Percentiles rank a stretch among this genome's conserved stretches.
These are phyloP conservation scores for Passer montanus DNA, from an alignment of 2,113 vertebrate species.

Conservation along the genomic window DNA sequence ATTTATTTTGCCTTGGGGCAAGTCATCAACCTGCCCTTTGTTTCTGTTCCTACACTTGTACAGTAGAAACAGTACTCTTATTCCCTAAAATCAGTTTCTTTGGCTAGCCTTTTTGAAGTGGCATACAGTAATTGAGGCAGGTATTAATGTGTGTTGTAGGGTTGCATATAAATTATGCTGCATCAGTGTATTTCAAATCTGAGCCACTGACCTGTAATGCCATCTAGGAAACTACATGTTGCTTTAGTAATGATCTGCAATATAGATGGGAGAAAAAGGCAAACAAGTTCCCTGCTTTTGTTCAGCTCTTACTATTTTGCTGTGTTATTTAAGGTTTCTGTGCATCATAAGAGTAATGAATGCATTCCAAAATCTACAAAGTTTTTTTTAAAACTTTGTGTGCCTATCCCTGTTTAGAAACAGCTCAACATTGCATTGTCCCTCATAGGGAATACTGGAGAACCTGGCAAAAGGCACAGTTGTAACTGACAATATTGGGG, in stretches of 20 bases:
- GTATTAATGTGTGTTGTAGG: background rate
- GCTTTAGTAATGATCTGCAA: background rate
- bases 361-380: rapidly evolving
- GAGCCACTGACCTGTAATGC: background rate
- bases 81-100: background rate
- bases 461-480: background rate
- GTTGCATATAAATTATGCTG: background rate
- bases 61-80: background rate
- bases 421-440: background rate
- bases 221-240: background rate
- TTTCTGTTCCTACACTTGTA: background rate
- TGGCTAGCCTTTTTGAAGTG: background rate
- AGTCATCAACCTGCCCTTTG: background rate
- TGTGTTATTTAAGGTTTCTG: background rate
- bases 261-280: background rate
- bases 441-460: background rate
- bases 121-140: background rate
- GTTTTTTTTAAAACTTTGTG: background rate
- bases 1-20: background rate
- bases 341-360: background rate
- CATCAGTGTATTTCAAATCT: background rate
- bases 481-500: background rate
- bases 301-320: background rate
- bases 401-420: background rate
- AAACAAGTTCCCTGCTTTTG: background rate